Evolutionary conservation across 2,888 invertebrate species (phyloP).

Genomic region (Cordylochernes scorpioides): DNA sequence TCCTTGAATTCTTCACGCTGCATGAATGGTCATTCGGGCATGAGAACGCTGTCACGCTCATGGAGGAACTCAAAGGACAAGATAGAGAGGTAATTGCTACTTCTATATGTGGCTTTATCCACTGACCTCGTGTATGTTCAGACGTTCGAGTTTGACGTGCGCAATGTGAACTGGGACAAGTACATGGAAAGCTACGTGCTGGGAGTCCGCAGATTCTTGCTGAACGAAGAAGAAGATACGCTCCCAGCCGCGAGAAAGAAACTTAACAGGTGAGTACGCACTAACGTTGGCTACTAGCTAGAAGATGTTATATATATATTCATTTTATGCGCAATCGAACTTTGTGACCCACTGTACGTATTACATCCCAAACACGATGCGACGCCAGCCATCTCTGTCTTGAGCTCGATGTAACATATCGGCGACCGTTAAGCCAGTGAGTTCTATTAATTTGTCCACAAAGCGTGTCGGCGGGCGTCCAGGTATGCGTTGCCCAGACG

Average conservation of each 20-base stretch:
- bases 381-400: no score
- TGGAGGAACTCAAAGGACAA: conserved; percentile 31
- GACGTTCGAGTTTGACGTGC: conserved; percentile 50
- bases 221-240: conserved; percentile 18
- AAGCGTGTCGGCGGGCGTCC: no score
- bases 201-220: conserved; percentile 21
- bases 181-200: conserved; percentile 23
- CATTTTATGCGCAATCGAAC: no score
- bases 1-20: conserved; percentile 55
- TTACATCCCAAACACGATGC: no score
- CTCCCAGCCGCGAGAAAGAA: conserved; percentile 13
- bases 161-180: conserved; percentile 21
- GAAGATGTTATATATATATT: no score
- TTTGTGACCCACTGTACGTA: no score
- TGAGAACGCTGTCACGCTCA: conserved; percentile 33
- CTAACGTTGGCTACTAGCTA: no score
- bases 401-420: no score
- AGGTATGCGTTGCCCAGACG: no score
- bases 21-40: conserved; percentile 55
- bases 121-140: conserved; percentile 2
- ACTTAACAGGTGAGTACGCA: conserved; percentile 5
- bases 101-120: background rate
- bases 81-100: conserved; percentile 9
- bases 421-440: no score
- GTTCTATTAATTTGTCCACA: no score